phyloP scores from a whole-genome alignment of 2,888 invertebrate genomes.

The Noctua pronuba region DNA sequence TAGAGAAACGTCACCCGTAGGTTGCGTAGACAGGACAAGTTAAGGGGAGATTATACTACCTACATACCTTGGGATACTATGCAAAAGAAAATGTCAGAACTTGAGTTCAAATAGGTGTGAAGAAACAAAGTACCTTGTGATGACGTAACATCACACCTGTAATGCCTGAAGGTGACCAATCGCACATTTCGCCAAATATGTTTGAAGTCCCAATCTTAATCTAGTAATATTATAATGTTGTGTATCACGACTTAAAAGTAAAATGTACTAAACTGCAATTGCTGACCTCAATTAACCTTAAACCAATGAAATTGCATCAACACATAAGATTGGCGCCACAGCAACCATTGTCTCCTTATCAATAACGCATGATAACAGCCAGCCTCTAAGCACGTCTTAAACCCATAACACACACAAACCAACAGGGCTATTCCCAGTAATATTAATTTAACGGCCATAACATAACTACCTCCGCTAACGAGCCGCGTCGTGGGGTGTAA shows the following conservation, averaged over 20 bases:
- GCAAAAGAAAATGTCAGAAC: not conserved
- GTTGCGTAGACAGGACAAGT: not conserved
- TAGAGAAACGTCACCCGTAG: conserved; percentile 18
- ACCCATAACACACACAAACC: conserved; percentile 33
- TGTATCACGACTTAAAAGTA: no score
- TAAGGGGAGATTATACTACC: no score
- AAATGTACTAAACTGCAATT: not conserved
- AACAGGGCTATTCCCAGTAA: conserved; percentile 16
- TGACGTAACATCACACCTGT: not conserved
- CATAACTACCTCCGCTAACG: conserved; percentile 38
- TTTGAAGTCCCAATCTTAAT: not conserved
- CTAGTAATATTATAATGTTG: not conserved
- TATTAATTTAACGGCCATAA: conserved; percentile 58
- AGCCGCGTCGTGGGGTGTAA: conserved; percentile 24
- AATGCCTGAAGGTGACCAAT: not conserved
- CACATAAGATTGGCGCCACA: not conserved
- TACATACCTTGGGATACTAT: not conserved
- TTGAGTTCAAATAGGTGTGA: not conserved
- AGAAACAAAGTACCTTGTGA: not conserved
- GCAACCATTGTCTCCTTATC: not conserved
- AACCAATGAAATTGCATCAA: not conserved
- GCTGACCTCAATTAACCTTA: conserved; percentile 5
- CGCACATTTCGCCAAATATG: not conserved
- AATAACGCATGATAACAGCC: conserved; percentile 19
- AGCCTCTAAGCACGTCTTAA: conserved; percentile 26